Evolutionary conservation across 2,888 invertebrate genomes (phyloP).

Genomic region (Andrena chrysosceles): DNA sequence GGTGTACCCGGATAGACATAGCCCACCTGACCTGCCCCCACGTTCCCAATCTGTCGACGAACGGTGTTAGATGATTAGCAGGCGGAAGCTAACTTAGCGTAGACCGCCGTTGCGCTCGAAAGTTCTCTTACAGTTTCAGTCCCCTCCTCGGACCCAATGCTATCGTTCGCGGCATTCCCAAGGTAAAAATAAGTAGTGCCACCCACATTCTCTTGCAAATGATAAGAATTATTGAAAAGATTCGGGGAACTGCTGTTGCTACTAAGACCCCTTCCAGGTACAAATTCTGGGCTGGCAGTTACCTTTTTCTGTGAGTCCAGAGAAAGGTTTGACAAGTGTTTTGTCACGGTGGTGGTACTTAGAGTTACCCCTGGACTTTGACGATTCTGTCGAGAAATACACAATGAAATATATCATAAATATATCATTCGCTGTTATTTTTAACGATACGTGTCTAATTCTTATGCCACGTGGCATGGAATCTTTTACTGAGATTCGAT

Average conservation of each 20-base stretch:
- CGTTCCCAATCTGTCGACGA: slow-evolving; percentile 74
- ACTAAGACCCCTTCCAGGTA: slow-evolving; percentile 81
- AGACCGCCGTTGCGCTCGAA: neutral
- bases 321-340: slow-evolving; percentile 82
- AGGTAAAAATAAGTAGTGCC: slow-evolving; percentile 98
- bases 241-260: slow-evolving; percentile 83
- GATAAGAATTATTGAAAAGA: slow-evolving; percentile 82
- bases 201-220: slow-evolving; percentile 93
- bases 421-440: too few species aligned
- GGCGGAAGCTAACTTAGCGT: neutral
- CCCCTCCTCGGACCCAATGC: slow-evolving; percentile 78
- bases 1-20: slow-evolving; percentile 89
- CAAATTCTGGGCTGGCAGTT: slow-evolving; percentile 81
- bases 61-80: neutral
- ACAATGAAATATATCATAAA: too few species aligned
- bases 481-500: slow-evolving; percentile 30
- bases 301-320: slow-evolving; percentile 82
- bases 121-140: slow-evolving; percentile 77
- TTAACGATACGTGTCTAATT: neutral
- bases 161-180: slow-evolving; percentile 84
- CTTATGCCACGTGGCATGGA: neutral
- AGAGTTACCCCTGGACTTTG: slow-evolving; percentile 79
- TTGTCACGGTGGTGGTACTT: slow-evolving; percentile 80
- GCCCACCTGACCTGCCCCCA: slow-evolving; percentile 78
- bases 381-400: slow-evolving; percentile 79